These are phyloP conservation scores for Otolemur crassicaudatus DNA, from an alignment of 2,797 vertebrate species.

Conservation along the genomic window DNA sequence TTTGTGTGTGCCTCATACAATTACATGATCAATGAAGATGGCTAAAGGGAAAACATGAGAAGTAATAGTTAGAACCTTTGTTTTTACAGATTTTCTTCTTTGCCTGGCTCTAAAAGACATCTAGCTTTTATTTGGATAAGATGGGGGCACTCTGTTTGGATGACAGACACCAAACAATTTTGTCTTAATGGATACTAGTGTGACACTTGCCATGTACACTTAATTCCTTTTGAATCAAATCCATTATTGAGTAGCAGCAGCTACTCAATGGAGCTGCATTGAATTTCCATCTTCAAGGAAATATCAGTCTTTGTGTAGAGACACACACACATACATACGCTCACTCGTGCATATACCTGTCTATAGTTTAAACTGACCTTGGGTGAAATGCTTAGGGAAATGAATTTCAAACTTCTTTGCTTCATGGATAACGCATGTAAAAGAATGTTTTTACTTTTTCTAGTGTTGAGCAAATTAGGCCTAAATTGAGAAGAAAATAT, in stretches of 20 bases:
- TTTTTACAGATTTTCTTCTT: constrained; percentile 37
- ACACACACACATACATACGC: not conserved
- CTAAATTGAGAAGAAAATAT: not conserved
- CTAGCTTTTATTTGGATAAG: constrained; percentile 17
- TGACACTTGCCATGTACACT: not conserved
- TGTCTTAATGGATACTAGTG: not conserved
- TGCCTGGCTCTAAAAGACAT: not conserved
- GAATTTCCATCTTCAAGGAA: not conserved
- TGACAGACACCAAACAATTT: not conserved
- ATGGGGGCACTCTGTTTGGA: not conserved
- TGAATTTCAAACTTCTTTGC: not conserved
- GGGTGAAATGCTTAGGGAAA: not conserved
- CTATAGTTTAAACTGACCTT: not conserved
- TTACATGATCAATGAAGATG: not conserved
- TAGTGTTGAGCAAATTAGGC: not conserved
- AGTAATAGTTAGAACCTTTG: not conserved
- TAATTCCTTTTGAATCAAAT: not conserved
- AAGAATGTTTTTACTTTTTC: not conserved
- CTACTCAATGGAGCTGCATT: too few relatives aligned
- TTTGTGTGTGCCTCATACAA: not conserved
- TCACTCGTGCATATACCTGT: not conserved
- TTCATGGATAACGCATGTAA: not conserved
- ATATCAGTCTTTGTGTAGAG: not conserved
- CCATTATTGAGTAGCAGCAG: not conserved
- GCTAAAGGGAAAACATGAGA: not conserved